Evolutionary conservation across 92 coral and sea anemone species (phyloP), one percentile per base, ranked within the genome.

Genomic region (Palythoa heliodiscus): DNA sequence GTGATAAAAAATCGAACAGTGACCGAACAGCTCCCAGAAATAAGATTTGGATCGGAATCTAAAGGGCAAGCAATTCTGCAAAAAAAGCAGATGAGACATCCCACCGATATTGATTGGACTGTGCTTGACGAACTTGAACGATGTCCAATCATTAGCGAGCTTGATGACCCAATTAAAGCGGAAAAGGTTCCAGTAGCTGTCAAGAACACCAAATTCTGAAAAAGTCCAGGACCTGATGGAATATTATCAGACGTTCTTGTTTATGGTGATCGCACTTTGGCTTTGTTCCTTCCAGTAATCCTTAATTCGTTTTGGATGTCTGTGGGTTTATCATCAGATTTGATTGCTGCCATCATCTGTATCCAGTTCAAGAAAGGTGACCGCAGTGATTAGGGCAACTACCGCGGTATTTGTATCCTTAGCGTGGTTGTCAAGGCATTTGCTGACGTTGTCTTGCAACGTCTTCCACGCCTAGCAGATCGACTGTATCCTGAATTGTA

Each of bases 31-130:
- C 35, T 29, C 35, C 1, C 35, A 29, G 35, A 29, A 1, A 29
- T 0, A 1, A 29, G 35, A 29, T 29, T 1, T 29, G 35, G 35
- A 29, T 1, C 1, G 35, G 35, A 29, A 29, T 0, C 35, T 29
- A 0, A 29, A 29, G 35, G 1, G 35, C 35, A 29, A 29, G 35
- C 35, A 1, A 1, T 82, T 29, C 74, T 35, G 35, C 74, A 82
- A 40, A 82, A 40, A 82, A 82, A 82, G 86, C 86, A 63, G 55
- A 82, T 13, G 86, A 82, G 24, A 76, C 86, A 87, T 76, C 87
- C 93, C 22, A 83, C 88, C 16, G 84, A 87, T 54, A 85, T 60
- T 76, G 93, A 87, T 23, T 29, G 35, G 35, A 29, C 35, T 29
- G 35, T 29, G 1, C 35, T 29, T 29, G 1, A 29, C 35, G 35